These are phyloP conservation scores for Linepithema humile DNA, from an alignment of 1,140 invertebrate species.

Conservation along the genomic window DNA sequence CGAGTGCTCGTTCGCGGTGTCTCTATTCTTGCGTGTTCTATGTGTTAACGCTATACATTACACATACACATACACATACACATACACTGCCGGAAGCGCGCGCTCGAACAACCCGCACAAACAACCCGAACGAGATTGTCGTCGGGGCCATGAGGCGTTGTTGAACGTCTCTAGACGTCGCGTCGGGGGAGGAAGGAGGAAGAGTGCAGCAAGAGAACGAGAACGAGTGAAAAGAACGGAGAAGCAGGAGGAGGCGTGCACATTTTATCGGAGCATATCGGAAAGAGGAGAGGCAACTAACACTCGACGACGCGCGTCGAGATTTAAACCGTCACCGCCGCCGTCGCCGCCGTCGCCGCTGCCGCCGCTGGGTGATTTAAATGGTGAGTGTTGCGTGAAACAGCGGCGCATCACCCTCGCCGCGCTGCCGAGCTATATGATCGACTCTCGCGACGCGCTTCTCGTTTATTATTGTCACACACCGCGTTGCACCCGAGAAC, in stretches of 20 bases:
- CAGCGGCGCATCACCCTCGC: conserved; percentile 25
- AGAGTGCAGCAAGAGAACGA: background rate
- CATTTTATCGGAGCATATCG: conserved; percentile 14
- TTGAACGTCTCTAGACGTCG: conserved; percentile 1
- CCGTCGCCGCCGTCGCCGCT: background rate
- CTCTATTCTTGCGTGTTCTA: background rate
- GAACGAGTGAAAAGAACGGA: conserved; percentile 61
- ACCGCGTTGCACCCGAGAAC: background rate
- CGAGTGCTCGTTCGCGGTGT: conserved; percentile 21
- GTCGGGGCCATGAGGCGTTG: conserved; percentile 6
- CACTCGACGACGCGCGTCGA: conserved; percentile 66
- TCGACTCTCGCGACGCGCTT: conserved; percentile 8
- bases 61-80: background rate
- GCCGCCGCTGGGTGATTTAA: conserved; percentile 76
- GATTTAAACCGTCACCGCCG: conserved; percentile 71
- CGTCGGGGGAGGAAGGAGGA: conserved; percentile 1
- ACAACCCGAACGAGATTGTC: background rate
- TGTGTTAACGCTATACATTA: conserved; percentile 31
- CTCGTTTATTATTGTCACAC: background rate
- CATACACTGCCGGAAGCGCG: conserved; percentile 6
- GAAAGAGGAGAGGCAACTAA: conserved; percentile 14
- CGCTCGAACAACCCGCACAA: background rate
- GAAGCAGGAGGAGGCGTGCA: background rate
- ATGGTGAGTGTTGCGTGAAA: conserved; percentile 74
- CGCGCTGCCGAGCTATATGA: background rate